A percentile compares a stretch with the other conserved stretches of the same genome.
Conservation (phyloP, 2,888 invertebrate genomes). For the Eurytoma adleriae region DNA sequence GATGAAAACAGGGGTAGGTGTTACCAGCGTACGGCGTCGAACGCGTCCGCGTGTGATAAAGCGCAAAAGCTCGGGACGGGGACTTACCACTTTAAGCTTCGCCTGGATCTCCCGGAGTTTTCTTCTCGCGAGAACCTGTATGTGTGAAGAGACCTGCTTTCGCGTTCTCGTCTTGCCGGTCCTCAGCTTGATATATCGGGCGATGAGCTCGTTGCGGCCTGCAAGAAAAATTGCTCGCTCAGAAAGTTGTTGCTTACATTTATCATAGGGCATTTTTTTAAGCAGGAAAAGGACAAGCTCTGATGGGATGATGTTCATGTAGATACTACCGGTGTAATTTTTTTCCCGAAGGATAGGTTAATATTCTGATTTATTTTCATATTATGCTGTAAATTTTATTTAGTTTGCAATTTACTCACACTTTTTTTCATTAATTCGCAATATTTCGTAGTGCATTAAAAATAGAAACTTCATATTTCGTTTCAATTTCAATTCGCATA, state of each 20-base stretch:
- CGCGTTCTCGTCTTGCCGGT: slow-evolving; percentile 99
- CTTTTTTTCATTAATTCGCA: too few relatives aligned
- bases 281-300: background rate
- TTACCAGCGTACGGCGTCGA: background rate
- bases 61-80: background rate
- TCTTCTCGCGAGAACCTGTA: slow-evolving; percentile 99
- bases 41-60: background rate
- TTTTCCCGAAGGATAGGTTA: too few relatives aligned
- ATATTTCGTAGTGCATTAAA: too few relatives aligned
- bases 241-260: slow-evolving; percentile 2
- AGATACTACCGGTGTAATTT: too few relatives aligned
- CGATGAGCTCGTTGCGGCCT: slow-evolving; percentile 99
- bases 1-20: background rate
- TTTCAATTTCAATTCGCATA: too few relatives aligned
- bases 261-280: background rate
- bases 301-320: background rate
- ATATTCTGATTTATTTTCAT: too few relatives aligned
- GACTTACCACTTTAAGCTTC: slow-evolving; percentile 96
- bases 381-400: too few relatives aligned
- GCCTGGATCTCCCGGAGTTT: slow-evolving; percentile 99
- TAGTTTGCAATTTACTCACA: too few relatives aligned
- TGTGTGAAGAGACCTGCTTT: slow-evolving; percentile 99
- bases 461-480: too few relatives aligned
- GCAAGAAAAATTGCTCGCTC: slow-evolving; percentile 75
- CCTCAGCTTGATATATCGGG: slow-evolving; percentile 99